Evolutionary conservation across 2,797 vertebrate species (phyloP), one percentile per base, ranked within the genome.

Genomic region (Cephalopachus bancanus): DNA sequence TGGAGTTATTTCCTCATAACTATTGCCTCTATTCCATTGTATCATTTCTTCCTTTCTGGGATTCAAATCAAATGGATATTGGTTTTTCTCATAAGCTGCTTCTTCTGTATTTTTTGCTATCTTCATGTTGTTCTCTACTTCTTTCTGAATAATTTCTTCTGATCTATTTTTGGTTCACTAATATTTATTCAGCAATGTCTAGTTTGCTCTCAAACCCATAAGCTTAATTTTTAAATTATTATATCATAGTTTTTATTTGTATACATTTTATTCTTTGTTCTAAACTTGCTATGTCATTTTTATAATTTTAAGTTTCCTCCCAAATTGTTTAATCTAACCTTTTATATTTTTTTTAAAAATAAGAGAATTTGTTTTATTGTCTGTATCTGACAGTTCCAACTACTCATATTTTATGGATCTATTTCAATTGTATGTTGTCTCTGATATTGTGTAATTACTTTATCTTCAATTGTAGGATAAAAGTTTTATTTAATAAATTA

Each of bases 191-290:
- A n/a, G 20, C 79, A 75, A 7, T 16, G 1, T 49, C 55, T 94
- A 62, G 79, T 62, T 88, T 84, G 17, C 11, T 84, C 3, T 84
- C 71, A 37, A 72, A 62, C 10, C 9, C 30, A 78, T 53, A 59
- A 65, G 55, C 17, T 53, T 4, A 89, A 19, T 72, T 75, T 19
- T 94, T 65, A 71, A 81, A 80, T 92, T 55, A 86, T 59, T 84
- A 91, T 90, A 83, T 51, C 14, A 60, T 51, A 81, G 3, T 59
- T 59, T 64, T 80, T 14, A 57, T 19, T 79, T 83, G 2, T 14
- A 33, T 76, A 75, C 51, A 83, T 65, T 85, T 81, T 44, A 24
- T 79, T 37, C 83, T 93, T 55, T 26, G 74, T 90, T 87, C 67
- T 57, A 62, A 78, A 20, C 20, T 28, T 62, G 59, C 60, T 20